These are phyloP conservation scores for Athene noctua DNA, from an alignment of 2,113 vertebrate genomes.

Conservation along the genomic window DNA sequence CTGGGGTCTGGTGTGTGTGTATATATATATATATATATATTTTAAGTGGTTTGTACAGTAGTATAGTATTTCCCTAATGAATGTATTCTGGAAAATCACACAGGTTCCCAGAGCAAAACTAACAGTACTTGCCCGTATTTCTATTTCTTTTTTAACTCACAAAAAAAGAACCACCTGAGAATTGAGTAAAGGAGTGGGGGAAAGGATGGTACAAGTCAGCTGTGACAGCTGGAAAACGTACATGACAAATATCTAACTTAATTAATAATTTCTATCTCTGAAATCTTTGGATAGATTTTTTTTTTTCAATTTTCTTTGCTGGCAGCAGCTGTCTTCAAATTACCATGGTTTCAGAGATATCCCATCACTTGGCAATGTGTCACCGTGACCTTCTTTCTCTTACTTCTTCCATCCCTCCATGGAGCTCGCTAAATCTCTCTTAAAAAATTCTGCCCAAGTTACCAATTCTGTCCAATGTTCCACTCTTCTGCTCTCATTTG, in stretches of 20 bases:
- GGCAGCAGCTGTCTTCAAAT: neutral
- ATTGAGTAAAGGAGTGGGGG: constrained; percentile 2
- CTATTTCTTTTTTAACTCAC: constrained; percentile 33
- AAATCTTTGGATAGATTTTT: neutral
- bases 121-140: neutral
- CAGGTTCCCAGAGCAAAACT: neutral
- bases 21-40: too few relatives aligned
- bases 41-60: neutral
- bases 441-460: neutral
- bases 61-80: neutral
- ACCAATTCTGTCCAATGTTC: neutral
- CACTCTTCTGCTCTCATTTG: neutral
- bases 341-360: neutral
- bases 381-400: neutral
- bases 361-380: neutral
- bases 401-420: neutral
- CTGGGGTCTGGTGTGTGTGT: neutral
- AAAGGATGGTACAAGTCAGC: constrained; percentile 3
- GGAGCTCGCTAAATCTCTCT: neutral
- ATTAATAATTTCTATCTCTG: neutral
- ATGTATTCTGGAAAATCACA: neutral
- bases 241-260: constrained; percentile 41
- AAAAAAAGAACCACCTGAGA: constrained; percentile 12
- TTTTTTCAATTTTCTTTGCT: neutral
- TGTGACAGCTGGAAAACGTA: constrained; percentile 45